Percentiles rank a stretch among this genome's conserved stretches.
Evolutionary conservation across 2,888 invertebrate species (phyloP).

Genomic region (Drosophila prostipennis): DNA sequence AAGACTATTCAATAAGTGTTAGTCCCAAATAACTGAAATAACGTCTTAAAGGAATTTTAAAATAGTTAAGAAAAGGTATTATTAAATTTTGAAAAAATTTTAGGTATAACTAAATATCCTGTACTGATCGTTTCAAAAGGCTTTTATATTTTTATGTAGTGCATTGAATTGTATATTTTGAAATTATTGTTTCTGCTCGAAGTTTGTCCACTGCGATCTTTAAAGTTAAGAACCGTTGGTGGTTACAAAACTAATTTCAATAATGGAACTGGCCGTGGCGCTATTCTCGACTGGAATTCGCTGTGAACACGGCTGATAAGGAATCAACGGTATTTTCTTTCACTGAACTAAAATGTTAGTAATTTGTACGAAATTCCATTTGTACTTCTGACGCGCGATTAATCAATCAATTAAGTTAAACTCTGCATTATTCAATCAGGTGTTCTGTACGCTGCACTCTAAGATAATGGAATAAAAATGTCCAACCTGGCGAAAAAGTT

Average conservation of each 20-base stretch:
- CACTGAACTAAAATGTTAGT: slow-evolving; percentile 20
- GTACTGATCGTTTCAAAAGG: no score
- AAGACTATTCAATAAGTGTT: no score
- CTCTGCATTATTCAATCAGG: not conserved
- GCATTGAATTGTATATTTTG: not conserved
- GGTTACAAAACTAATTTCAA: slow-evolving; percentile 64
- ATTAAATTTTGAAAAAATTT: no score
- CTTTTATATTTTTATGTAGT: no score
- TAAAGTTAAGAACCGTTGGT: not conserved
- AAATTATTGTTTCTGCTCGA: not conserved
- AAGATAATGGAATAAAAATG: slow-evolving; percentile 1
- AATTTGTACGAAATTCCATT: slow-evolving; percentile 3
- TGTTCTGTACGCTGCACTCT: not conserved
- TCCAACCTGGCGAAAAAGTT: slow-evolving; percentile 58
- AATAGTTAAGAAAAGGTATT: no score
- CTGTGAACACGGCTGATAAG: slow-evolving; percentile 31
- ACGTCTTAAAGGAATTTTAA: no score
- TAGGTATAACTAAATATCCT: no score
- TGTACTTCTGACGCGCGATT: slow-evolving; percentile 11
- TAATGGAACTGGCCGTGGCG: slow-evolving; percentile 62
- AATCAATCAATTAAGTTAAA: slow-evolving; percentile 21
- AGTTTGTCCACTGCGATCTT: not conserved
- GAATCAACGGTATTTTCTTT: slow-evolving; percentile 1
- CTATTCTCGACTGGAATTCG: slow-evolving; percentile 39
- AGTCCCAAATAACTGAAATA: no score